Evolutionary conservation across 2,113 vertebrate genomes (phyloP).

Genomic region (Lophius piscatorius): DNA sequence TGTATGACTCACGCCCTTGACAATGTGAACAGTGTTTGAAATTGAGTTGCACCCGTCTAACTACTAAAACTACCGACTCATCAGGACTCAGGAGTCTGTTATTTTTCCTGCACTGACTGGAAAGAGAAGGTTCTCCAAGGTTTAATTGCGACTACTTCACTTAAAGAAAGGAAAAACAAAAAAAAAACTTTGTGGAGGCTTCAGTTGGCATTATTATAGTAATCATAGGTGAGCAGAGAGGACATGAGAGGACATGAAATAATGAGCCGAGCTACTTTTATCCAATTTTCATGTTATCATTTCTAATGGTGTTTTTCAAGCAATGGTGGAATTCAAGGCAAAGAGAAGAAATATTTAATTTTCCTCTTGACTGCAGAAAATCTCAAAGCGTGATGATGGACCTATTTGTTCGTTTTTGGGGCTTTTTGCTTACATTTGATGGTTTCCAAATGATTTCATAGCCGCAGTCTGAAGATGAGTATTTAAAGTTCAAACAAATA

Average conservation of each 20-base stretch:
- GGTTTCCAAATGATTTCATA: too few relatives aligned
- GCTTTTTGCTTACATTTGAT: too few relatives aligned
- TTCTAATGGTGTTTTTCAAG: background rate
- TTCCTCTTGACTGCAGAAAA: too few relatives aligned
- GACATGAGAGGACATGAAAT: background rate
- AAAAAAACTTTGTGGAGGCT: conserved; percentile 18
- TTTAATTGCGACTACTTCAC: conserved; percentile 33
- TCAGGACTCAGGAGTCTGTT: conserved; percentile 58
- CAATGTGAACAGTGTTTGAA: conserved; percentile 53
- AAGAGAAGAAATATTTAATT: too few relatives aligned
- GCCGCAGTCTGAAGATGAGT: too few relatives aligned
- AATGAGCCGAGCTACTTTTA: conserved; percentile 6
- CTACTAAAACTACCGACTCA: conserved; percentile 60
- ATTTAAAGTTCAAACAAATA: too few relatives aligned
- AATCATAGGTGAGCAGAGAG: conserved; percentile 41
- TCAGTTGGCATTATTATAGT: conserved; percentile 44
- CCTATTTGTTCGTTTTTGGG: too few relatives aligned
- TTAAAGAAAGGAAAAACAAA: conserved; percentile 14
- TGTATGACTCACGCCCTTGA: conserved; percentile 62
- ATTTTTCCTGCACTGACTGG: conserved; percentile 43
- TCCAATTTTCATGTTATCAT: conserved; percentile 6
- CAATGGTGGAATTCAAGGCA: too few relatives aligned
- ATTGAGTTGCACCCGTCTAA: conserved; percentile 42
- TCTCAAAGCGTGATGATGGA: too few relatives aligned
- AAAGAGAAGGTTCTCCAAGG: conserved; percentile 41